A percentile compares a stretch with the other conserved stretches of the same genome.
These are phyloP conservation scores for Dinoponera quadriceps DNA, from an alignment of 1,140 invertebrate genomes.

Conservation along the genomic window DNA sequence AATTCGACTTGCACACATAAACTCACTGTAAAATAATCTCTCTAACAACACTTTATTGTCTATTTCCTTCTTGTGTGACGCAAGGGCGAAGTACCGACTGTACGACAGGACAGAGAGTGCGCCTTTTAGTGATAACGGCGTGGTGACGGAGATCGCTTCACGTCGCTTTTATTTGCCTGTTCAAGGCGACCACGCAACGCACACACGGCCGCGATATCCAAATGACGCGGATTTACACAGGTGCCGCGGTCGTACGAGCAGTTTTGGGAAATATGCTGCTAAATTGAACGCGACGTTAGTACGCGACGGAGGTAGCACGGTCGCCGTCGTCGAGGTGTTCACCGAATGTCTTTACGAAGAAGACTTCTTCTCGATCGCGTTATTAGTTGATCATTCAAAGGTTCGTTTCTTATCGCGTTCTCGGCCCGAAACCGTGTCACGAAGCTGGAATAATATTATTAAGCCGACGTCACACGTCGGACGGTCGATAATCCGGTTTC, in stretches of 20 bases:
- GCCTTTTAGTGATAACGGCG: conserved; percentile 22
- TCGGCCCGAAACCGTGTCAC: neutral
- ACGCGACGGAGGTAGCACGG: neutral
- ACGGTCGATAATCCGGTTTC: neutral
- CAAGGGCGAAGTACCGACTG: neutral
- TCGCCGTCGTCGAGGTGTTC: neutral
- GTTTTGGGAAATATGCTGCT: conserved; percentile 14
- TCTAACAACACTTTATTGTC: neutral
- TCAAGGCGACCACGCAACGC: conserved; percentile 13
- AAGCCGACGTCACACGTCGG: neutral
- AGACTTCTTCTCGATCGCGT: neutral
- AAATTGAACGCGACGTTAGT: conserved; percentile 18
- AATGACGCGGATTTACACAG: conserved; percentile 67
- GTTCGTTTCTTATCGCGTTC: neutral
- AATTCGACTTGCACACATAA: neutral
- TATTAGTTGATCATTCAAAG: neutral
- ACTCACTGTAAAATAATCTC: neutral
- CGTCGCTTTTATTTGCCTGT: conserved; percentile 29
- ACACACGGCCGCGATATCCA: conserved; percentile 55
- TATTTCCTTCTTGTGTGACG: conserved; percentile 15
- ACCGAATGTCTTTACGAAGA: neutral
- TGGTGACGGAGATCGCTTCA: conserved; percentile 31
- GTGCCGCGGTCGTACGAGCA: conserved; percentile 35
- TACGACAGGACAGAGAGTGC: conserved; percentile 46
- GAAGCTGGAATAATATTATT: neutral